These are phyloP conservation scores for Potamilus streckersoni DNA, from an alignment of 1,140 invertebrate species.

Conservation along the genomic window DNA sequence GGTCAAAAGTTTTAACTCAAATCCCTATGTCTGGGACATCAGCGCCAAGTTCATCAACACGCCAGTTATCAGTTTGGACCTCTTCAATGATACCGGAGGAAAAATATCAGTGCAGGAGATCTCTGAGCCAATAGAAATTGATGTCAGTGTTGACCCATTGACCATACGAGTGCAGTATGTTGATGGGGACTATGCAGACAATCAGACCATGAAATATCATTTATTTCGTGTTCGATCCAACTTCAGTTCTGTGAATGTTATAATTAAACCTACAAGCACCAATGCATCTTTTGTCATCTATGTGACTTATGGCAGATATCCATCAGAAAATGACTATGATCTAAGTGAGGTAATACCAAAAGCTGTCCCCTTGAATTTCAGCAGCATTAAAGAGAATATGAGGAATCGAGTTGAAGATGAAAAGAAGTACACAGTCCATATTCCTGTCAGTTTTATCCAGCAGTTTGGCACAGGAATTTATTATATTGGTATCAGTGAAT, in stretches of 20 bases:
- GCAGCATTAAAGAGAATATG: slow-evolving; percentile 1
- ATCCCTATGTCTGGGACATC: slow-evolving; percentile 45
- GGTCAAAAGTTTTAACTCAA: slow-evolving; percentile 39
- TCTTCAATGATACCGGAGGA: slow-evolving; percentile 40
- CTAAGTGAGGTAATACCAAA: slow-evolving; percentile 13
- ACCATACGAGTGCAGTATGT: too few relatives aligned
- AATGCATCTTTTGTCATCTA: slow-evolving; percentile 37
- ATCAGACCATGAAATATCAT: too few relatives aligned
- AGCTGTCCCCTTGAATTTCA: slow-evolving; percentile 12
- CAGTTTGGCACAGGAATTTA: slow-evolving; percentile 32
- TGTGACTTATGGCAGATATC: slow-evolving; percentile 30
- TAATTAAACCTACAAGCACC: slow-evolving; percentile 25
- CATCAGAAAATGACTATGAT: slow-evolving; percentile 37
- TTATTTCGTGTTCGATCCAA: slow-evolving; percentile 20
- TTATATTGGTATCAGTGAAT: slow-evolving; percentile 40
- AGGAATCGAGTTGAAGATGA: slow-evolving; percentile 8
- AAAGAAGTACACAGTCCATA: slow-evolving; percentile 32
- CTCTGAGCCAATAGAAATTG: slow-evolving; percentile 38
- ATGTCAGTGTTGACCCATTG: slow-evolving; percentile 26
- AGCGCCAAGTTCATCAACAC: slow-evolving; percentile 40
- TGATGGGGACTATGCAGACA: too few relatives aligned
- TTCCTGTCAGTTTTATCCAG: slow-evolving; percentile 27
- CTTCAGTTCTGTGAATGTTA: slow-evolving; percentile 33
- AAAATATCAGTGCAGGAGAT: slow-evolving; percentile 36
- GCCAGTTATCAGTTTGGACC: slow-evolving; percentile 44